Evolutionary conservation across 2,113 vertebrate species (phyloP).

Genomic region (Cyanoramphus novaezelandiae): DNA sequence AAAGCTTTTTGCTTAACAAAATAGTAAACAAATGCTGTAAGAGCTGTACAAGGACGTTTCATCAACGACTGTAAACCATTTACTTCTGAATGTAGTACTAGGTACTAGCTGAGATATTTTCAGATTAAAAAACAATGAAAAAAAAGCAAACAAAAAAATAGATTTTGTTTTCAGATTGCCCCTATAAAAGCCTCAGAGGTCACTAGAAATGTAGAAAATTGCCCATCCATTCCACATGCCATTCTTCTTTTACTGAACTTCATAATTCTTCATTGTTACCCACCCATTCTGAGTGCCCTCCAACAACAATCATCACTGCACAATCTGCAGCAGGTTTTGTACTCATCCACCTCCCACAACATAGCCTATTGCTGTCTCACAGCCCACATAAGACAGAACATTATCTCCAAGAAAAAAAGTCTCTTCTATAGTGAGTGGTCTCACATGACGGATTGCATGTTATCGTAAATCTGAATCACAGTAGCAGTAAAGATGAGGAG

Average conservation of each 20-base stretch:
- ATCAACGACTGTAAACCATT: not conserved
- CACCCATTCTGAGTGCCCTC: not conserved
- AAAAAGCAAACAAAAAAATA: not conserved
- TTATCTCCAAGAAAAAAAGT: not conserved
- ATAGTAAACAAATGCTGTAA: not conserved
- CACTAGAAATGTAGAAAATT: not conserved
- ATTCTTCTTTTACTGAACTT: not conserved
- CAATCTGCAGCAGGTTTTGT: not conserved
- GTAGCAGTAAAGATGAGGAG: not conserved
- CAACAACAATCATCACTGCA: not conserved
- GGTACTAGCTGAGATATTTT: not conserved
- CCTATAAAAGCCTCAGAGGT: not conserved
- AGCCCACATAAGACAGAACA: not conserved
- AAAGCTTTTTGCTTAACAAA: not conserved
- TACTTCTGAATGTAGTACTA: not conserved
- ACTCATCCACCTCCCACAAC: not conserved
- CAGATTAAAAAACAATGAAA: not conserved
- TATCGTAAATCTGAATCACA: not conserved
- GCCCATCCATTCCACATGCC: fast-evolving
- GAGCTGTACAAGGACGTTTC: not conserved
- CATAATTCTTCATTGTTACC: not conserved
- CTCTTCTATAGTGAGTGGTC: not conserved
- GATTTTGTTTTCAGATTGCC: not conserved
- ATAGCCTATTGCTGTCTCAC: not conserved
- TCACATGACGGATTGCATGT: not conserved